Conservation (phyloP, 2,797 vertebrate genomes). For the Tauraco hartlaubi region DNA sequence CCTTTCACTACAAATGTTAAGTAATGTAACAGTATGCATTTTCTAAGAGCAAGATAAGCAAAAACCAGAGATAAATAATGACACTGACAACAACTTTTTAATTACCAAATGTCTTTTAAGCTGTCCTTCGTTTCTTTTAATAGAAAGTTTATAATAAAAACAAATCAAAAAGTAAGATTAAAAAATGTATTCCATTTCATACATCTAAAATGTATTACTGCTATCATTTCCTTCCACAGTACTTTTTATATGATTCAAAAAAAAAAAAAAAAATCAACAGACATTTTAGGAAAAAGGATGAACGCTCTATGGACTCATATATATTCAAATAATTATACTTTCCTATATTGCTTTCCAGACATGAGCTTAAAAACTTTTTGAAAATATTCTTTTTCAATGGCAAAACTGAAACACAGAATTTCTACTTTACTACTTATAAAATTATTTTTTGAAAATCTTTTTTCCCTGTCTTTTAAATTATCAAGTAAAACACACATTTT, state of each 20-base stretch:
- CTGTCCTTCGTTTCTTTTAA: slow-evolving; percentile 38
- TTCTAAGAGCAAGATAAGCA: slow-evolving; percentile 73
- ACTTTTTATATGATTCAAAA: neutral
- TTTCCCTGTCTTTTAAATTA: neutral
- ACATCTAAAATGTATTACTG: neutral
- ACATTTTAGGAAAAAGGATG: neutral
- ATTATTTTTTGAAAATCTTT: neutral
- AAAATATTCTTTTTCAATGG: neutral
- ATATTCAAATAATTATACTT: neutral
- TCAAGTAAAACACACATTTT: neutral
- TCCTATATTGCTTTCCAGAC: neutral
- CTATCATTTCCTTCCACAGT: neutral
- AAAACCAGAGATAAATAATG: slow-evolving; percentile 56
- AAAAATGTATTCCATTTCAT: neutral
- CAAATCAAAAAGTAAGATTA: slow-evolving; percentile 45
- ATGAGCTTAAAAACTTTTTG: neutral
- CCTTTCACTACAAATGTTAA: slow-evolving; percentile 48
- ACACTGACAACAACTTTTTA: slow-evolving; percentile 68
- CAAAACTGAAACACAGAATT: neutral
- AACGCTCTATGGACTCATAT: neutral
- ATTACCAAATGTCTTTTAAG: slow-evolving; percentile 68
- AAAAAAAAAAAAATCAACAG: neutral
- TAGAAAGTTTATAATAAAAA: slow-evolving; percentile 44
- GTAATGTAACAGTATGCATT: slow-evolving; percentile 49
- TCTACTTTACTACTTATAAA: slow-evolving; percentile 18